phyloP scores from a whole-genome alignment of 2,888 invertebrate species.

The Eristalinus aeneus region DNA sequence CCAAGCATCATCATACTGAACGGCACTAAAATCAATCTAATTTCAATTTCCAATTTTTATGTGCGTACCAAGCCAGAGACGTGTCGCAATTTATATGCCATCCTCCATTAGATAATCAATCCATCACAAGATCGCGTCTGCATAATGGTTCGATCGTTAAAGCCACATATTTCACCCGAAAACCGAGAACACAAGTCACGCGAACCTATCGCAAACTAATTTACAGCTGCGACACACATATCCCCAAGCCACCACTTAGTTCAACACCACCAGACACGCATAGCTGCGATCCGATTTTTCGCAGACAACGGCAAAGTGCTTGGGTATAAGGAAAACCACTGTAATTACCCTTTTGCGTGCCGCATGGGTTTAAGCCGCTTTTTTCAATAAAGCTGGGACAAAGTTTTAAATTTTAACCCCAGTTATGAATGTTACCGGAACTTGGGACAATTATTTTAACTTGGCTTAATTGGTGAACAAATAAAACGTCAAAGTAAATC shows the following conservation, averaged over 20 bases:
- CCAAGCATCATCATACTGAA: too few species aligned
- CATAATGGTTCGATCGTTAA: slow-evolving; percentile 27
- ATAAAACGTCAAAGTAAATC: neutral
- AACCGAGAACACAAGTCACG: neutral
- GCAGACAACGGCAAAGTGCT: neutral
- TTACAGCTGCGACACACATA: neutral
- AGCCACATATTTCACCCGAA: slow-evolving; percentile 4
- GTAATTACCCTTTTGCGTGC: neutral
- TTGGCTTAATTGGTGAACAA: neutral
- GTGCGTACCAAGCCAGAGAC: neutral
- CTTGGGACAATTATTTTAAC: neutral
- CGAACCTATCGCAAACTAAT: neutral
- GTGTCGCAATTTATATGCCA: slow-evolving; percentile 27
- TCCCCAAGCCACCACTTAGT: neutral
- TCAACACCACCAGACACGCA: neutral
- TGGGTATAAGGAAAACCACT: neutral
- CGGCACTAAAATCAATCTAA: too few species aligned
- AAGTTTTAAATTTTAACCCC: neutral
- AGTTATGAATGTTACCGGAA: neutral
- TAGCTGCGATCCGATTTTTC: neutral
- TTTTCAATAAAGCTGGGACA: neutral
- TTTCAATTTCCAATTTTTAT: neutral
- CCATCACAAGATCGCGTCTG: slow-evolving; percentile 36
- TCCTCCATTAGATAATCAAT: slow-evolving; percentile 40
- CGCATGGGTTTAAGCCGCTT: neutral